Base-by-base conservation (phyloP, 2,888 invertebrate genomes). In the Nephrocerus scutellatus region DNA sequence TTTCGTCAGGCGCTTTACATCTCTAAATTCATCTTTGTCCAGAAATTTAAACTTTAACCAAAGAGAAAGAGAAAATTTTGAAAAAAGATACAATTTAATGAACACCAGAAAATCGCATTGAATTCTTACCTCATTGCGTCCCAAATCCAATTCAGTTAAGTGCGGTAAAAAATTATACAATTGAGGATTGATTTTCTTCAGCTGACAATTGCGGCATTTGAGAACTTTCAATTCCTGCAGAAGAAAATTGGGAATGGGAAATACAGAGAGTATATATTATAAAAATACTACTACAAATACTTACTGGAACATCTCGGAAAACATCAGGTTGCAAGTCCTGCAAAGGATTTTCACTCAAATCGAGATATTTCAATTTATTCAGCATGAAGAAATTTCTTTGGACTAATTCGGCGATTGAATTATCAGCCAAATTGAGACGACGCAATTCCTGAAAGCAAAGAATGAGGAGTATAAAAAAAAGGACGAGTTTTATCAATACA, bases 281-380 rank as follows among this genome's bases (percentile, higher is more conserved):
- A n/a, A n/a, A n/a, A n/a, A n/a, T n/a, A n/a, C n/a, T n/a, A n/a
- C n/a, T n/a, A n/a, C n/a, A n/a, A n/a, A n/a, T n/a, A 60, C 73
- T 70, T 62, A 77, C 76, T 66, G 73, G 71, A 50, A 77, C 70
- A 67, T 84, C 84, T 60, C 81, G 82, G 66, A 84, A 84, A 31
- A 82, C 82, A 68, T 86, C 86, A 8, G 85, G 84, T 56, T 79
- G 78, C 42, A 88, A 72, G 57, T 85, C 82, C 34, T 73, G 70
- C 33, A 87, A 66, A 30, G 80, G 79, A 69, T 88, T 88, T 50
- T 78, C 75, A 63, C 84, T 84, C 50, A 88, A 69, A 66, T 85
- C 82, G 48, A 88, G 71, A 60, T 74, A 73, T 53, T 75, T 75
- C 48, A 88, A 72, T 60, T 81, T 82, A 32, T 76, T 77, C 39